Conservation (phyloP, 2,797 vertebrate species). For the Cyprinella venusta region DNA sequence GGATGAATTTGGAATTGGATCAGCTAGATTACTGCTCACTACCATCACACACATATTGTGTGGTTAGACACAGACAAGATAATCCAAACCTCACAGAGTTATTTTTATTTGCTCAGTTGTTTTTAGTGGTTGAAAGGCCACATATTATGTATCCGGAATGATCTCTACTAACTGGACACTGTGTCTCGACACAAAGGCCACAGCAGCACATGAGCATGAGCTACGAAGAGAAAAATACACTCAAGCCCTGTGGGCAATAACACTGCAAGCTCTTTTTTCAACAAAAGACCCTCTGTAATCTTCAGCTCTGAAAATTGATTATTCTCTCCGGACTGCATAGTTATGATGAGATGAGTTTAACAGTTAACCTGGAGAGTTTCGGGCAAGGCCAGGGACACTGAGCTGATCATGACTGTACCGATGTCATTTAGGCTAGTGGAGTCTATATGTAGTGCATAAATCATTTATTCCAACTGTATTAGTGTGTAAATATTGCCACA, state of each 20-base stretch:
- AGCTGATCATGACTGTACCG: conserved; percentile 23
- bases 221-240: conserved; percentile 23
- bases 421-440: conserved; percentile 1
- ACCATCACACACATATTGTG: conserved; percentile 1
- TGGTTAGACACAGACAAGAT: neutral
- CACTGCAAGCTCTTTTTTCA: conserved; percentile 18
- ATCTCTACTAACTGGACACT: conserved; percentile 29
- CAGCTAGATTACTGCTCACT: neutral
- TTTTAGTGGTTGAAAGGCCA: conserved; percentile 16
- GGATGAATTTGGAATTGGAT: too few relatives aligned
- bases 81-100: neutral
- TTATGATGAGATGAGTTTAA: conserved; percentile 72
- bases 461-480: neutral
- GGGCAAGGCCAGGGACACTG: neutral
- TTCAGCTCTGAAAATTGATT: conserved; percentile 71
- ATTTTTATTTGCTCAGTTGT: neutral
- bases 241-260: conserved; percentile 15
- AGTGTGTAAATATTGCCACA: conserved; percentile 8
- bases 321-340: conserved; percentile 62
- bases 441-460: neutral
- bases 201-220: neutral
- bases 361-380: conserved; percentile 65
- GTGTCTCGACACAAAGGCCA: conserved; percentile 25
- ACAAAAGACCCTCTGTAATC: conserved; percentile 48
- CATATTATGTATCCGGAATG: conserved; percentile 1